Evolutionary conservation across 2,797 vertebrate species (phyloP).

Genomic region (Tamandua tetradactyla): DNA sequence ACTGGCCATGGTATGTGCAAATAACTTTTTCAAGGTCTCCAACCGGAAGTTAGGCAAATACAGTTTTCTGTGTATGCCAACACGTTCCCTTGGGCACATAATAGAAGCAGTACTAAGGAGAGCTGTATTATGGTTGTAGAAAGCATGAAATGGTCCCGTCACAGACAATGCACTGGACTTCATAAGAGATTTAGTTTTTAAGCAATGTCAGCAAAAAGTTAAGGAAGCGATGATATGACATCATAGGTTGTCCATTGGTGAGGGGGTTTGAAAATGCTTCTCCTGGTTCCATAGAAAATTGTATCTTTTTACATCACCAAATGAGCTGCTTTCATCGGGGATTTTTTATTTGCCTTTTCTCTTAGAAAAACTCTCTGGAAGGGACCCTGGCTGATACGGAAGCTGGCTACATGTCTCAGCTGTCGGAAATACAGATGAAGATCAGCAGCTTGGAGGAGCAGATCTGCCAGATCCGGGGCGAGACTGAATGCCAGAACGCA

Average conservation of each 20-base stretch:
- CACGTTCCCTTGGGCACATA: neutral
- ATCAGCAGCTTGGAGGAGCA: slow-evolving; percentile 90
- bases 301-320: neutral
- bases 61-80: neutral
- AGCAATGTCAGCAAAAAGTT: neutral
- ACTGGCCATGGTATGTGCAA: slow-evolving; percentile 77
- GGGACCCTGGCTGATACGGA: slow-evolving; percentile 89
- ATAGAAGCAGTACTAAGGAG: neutral
- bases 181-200: neutral
- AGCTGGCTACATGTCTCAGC: slow-evolving; percentile 86
- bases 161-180: neutral
- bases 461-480: slow-evolving; percentile 85
- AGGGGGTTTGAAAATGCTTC: neutral
- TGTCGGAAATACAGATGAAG: slow-evolving; percentile 85
- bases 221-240: neutral
- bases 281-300: neutral
- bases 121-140: neutral
- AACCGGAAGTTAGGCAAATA: neutral
- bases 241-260: neutral
- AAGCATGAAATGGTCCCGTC: neutral
- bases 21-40: neutral
- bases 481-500: slow-evolving; percentile 89
- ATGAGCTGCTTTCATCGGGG: neutral
- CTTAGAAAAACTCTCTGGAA: slow-evolving; percentile 91
- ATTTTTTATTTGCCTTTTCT: neutral